phyloP scores from a whole-genome alignment of 2,113 vertebrate genomes.

The Aldabrachelys gigantea region DNA sequence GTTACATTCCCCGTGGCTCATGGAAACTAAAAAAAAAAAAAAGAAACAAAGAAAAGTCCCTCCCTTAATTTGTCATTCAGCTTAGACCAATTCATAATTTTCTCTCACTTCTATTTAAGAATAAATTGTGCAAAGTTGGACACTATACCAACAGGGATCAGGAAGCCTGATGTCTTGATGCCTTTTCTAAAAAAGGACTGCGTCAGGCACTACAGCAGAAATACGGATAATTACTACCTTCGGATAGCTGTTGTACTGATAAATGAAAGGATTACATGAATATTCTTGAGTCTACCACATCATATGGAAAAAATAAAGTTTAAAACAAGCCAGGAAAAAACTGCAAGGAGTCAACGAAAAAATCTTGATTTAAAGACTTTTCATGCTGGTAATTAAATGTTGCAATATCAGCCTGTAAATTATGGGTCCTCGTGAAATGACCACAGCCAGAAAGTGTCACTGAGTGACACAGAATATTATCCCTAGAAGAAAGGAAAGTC shows the following conservation, averaged over 20 bases:
- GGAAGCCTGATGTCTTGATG: background rate
- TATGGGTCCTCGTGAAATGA: background rate
- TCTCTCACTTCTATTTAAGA: background rate
- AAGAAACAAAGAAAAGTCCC: background rate
- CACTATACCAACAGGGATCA: background rate
- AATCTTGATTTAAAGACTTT: background rate
- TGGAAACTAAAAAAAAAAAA: accelerated
- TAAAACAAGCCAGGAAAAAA: background rate
- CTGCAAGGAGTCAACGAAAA: background rate
- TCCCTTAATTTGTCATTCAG: background rate
- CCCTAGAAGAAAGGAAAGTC: background rate
- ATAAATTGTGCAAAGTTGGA: background rate
- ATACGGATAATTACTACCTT: background rate
- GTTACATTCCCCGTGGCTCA: accelerated
- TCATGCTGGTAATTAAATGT: background rate
- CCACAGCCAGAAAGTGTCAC: background rate
- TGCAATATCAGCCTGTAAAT: background rate
- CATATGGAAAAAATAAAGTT: background rate
- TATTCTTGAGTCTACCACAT: background rate
- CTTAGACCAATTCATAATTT: background rate
- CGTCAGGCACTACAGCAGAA: background rate
- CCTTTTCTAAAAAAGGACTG: background rate
- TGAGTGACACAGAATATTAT: background rate
- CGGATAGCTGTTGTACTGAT: background rate
- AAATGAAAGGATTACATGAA: background rate